A percentile compares a stretch with the other conserved stretches of the same genome.
These are phyloP conservation scores for Phortica variegata DNA, from an alignment of 1,140 invertebrate genomes.

Conservation along the genomic window DNA sequence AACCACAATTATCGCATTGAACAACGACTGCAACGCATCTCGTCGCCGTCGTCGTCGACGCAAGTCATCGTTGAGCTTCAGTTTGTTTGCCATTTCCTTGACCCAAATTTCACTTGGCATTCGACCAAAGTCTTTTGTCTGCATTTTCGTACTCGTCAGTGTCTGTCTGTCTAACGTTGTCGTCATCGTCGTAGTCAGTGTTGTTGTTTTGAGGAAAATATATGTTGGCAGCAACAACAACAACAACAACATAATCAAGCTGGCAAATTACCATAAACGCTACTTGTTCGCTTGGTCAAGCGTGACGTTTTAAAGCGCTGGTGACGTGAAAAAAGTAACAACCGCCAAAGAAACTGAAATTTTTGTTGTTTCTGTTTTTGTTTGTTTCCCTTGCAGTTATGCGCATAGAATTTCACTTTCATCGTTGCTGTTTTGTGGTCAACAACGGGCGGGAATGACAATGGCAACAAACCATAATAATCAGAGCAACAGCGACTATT, in stretches of 20 bases:
- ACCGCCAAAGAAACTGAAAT: not conserved
- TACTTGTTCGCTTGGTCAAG: slow-evolving; percentile 22
- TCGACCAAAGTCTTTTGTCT: slow-evolving; percentile 24
- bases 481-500: too few species aligned
- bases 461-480: too few species aligned
- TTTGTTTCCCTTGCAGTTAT: not conserved
- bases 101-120: slow-evolving; percentile 44
- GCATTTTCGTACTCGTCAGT: slow-evolving; percentile 16
- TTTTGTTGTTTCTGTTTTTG: not conserved
- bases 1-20: slow-evolving; percentile 22
- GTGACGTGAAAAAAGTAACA: too few species aligned
- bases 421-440: slow-evolving; percentile 8
- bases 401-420: slow-evolving; percentile 51
- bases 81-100: slow-evolving; percentile 43
- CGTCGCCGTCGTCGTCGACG: too few species aligned
- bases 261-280: not conserved
- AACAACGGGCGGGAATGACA: too few species aligned
- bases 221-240: not conserved
- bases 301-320: too few species aligned
- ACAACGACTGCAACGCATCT: not conserved
- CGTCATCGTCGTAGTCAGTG: slow-evolving; percentile 1
- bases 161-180: slow-evolving; percentile 1
- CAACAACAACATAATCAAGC: not conserved
- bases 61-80: not conserved
- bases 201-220: not conserved